Evolutionary conservation across 2,797 vertebrate species (phyloP).

Genomic region (Schizothorax lantsangensis): DNA sequence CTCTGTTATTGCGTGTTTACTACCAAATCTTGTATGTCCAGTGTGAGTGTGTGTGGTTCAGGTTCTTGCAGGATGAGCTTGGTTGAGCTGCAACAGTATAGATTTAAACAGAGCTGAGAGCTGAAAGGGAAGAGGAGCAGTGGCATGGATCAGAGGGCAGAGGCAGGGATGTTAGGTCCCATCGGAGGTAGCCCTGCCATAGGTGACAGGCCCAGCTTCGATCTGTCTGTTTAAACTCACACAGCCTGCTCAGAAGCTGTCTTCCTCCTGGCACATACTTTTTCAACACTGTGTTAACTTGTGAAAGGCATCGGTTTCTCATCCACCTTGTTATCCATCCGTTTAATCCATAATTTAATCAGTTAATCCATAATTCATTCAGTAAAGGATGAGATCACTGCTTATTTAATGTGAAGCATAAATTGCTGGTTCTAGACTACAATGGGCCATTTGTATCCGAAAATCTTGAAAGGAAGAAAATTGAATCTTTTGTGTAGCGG

Average conservation of each 20-base stretch:
- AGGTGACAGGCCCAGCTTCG: conserved; percentile 36
- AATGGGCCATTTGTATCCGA: not conserved
- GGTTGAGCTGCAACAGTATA: conserved; percentile 37
- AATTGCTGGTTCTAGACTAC: conserved; percentile 16
- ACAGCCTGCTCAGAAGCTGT: not conserved
- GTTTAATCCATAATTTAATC: conserved; percentile 26
- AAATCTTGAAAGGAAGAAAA: conserved; percentile 23
- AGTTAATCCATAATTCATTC: conserved; percentile 40
- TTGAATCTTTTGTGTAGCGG: conserved; percentile 5
- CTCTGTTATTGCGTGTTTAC: not conserved
- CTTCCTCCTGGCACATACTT: not conserved
- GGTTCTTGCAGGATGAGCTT: conserved; percentile 23
- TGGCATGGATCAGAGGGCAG: conserved; percentile 48
- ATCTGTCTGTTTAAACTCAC: conserved; percentile 35
- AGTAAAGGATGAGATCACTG: conserved; percentile 18
- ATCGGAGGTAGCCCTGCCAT: not conserved
- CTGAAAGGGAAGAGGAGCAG: conserved; percentile 22
- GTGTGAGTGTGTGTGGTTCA: not conserved
- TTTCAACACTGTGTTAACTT: conserved; percentile 27
- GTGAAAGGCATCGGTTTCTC: conserved; percentile 26
- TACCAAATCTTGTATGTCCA: conserved; percentile 1
- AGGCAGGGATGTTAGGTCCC: conserved; percentile 40
- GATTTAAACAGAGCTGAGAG: conserved; percentile 42
- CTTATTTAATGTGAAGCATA: conserved; percentile 25
- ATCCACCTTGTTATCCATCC: not conserved